Evolutionary conservation across 2,797 vertebrate genomes (phyloP), one percentile per base, ranked within the genome.

Genomic region (Sebastes kiyomatsui): DNA sequence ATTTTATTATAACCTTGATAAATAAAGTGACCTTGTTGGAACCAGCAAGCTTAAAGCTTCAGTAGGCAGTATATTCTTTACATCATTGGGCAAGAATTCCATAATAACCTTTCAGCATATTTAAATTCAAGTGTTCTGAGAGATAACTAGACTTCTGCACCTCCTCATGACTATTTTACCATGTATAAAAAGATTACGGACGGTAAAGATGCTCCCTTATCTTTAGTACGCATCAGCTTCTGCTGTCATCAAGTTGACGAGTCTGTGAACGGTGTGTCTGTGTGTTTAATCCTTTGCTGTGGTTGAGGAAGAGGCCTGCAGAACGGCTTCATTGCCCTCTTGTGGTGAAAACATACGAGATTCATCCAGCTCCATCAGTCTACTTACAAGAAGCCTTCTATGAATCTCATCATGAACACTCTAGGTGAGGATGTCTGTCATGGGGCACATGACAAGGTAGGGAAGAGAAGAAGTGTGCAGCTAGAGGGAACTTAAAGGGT

Each of bases 281-380:
- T 67, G 65, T 12, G 18, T 9, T 1, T 28, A 1, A 1, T 38
- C n/a, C 28, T 38, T 42, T 16, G 22, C 28, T 46, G n/a, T 13
- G 62, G 46, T n/a, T 62, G 42, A 80, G 23, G 54, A 32, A 23
- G 38, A 80, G 72, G 80, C 91, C 90, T 94, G 95, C 93, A 94
- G 95, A 96, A 96, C 95, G 89, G 82, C 94, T 92, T 91, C 93
- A 94, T 84, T 95, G 96, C 95, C 95, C 97, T 96, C 96, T 97
- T 90, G 96, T 96, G 94, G 94, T 84, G 70, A 77, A 77, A 65
- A 74, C 14, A 71, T 6, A 1, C 33, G 12, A 72, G 54, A 67
- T 69, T 54, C 23, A 28, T 66, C 38, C 38, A 23, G 42, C 38
- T 60, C 35, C 6, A 3, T 28, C 46, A 20, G 18, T 54, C 25